Evolutionary conservation across 2,113 vertebrate species (phyloP).

Genomic region (Aplodontia rufa): DNA sequence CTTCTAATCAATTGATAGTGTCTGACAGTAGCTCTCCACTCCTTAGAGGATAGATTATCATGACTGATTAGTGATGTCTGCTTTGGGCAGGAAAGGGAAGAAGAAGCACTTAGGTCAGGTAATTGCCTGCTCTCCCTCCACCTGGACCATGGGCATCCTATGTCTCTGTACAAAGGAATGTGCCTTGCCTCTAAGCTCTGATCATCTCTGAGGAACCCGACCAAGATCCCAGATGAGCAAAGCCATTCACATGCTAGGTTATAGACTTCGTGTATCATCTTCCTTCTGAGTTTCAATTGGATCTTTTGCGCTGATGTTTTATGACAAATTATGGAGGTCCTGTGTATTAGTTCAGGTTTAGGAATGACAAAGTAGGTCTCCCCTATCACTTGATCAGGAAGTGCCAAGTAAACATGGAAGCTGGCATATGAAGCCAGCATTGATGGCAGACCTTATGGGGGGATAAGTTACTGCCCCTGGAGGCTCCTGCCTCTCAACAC

Average conservation of each 20-base stretch:
- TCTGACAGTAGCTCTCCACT: neutral
- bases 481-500: neutral
- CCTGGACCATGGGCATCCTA: neutral
- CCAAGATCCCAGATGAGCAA: neutral
- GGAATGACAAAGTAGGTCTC: neutral
- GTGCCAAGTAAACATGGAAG: neutral
- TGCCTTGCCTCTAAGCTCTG: neutral
- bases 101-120: fast-evolving
- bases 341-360: neutral
- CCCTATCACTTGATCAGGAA: neutral
- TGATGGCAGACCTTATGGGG: neutral
- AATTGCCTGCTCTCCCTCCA: neutral
- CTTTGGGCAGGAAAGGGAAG: neutral
- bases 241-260: neutral
- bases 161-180: neutral
- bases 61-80: neutral
- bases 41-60: neutral
- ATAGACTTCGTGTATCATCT: neutral
- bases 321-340: neutral
- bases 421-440: neutral
- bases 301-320: neutral
- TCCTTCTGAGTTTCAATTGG: neutral
- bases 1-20: neutral
- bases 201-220: neutral
- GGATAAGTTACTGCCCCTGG: neutral